These are phyloP conservation scores for Typhlichthys subterraneus DNA, from an alignment of 2,797 vertebrate genomes.

Conservation along the genomic window DNA sequence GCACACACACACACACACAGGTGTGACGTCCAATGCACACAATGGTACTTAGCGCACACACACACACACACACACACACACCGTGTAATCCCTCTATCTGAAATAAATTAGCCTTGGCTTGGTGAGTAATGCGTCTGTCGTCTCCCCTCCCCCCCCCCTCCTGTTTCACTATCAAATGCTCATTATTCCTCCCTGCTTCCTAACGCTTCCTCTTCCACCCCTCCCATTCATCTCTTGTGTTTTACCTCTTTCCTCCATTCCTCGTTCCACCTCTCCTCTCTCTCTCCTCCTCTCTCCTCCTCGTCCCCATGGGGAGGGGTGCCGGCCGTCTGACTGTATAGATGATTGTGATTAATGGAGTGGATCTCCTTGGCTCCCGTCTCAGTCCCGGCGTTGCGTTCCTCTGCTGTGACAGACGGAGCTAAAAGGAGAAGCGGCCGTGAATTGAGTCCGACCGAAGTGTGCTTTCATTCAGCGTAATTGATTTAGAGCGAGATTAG, in stretches of 20 bases:
- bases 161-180: slow-evolving; percentile 17
- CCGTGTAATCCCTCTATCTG: slow-evolving; percentile 23
- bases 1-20: background rate
- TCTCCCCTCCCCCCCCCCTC: slow-evolving; percentile 5
- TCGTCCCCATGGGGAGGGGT: slow-evolving; percentile 27
- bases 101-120: slow-evolving; percentile 49
- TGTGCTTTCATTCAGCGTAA: slow-evolving; percentile 41
- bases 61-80: background rate
- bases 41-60: background rate
- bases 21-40: no score
- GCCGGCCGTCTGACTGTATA: slow-evolving; percentile 39
- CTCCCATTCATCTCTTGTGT: slow-evolving; percentile 39
- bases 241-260: slow-evolving; percentile 12
- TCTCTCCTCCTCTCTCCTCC: background rate
- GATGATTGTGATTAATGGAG: slow-evolving; percentile 67
- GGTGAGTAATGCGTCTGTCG: slow-evolving; percentile 52
- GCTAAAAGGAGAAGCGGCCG: slow-evolving; percentile 33
- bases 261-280: slow-evolving; percentile 5
- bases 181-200: slow-evolving; percentile 47
- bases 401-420: slow-evolving; percentile 19
- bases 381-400: slow-evolving; percentile 11
- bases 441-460: slow-evolving; percentile 56
- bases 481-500: slow-evolving; percentile 46
- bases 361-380: slow-evolving; percentile 48
- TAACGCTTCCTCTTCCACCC: slow-evolving; percentile 30